phyloP scores from a whole-genome alignment of 2,797 vertebrate genomes.

The Cuniculus paca region DNA sequence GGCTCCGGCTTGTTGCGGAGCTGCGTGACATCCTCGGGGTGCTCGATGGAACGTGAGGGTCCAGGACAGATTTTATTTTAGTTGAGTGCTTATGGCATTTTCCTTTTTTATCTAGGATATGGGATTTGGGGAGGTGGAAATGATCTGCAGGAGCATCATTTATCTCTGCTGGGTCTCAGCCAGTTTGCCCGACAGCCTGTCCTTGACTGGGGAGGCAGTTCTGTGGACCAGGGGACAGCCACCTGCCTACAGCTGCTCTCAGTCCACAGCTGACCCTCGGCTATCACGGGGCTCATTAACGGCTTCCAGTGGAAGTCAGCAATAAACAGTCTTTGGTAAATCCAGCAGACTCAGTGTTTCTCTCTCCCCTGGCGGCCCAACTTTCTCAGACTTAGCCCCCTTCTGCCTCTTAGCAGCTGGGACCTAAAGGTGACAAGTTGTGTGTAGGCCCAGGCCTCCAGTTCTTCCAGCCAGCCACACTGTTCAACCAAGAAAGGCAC shows the following conservation, averaged over 20 bases:
- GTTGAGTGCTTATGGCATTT: neutral
- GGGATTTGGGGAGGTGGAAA: neutral
- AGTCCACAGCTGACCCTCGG: neutral
- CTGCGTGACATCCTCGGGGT: neutral
- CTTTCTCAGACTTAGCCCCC: neutral
- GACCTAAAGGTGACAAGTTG: neutral
- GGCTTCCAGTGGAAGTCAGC: slow-evolving; percentile 63
- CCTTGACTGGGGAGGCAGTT: neutral
- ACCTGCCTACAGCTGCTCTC: neutral
- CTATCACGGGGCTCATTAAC: neutral
- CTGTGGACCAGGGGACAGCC: neutral
- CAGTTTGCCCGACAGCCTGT: neutral
- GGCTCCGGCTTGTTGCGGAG: neutral
- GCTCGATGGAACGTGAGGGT: neutral
- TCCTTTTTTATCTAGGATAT: neutral
- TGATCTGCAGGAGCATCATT: neutral
- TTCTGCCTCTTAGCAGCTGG: neutral
- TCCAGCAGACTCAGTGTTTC: neutral
- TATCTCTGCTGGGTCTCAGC: neutral
- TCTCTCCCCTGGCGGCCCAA: neutral
- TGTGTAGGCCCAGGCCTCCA: neutral
- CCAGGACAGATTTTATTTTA: slow-evolving; percentile 11
- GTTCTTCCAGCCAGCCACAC: neutral
- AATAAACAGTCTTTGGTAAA: slow-evolving; percentile 75
- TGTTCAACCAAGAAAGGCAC: neutral